A percentile compares a stretch with the other conserved stretches of the same genome.
phyloP scores from a whole-genome alignment of 1,140 invertebrate species.

The Heliconius congener region DNA sequence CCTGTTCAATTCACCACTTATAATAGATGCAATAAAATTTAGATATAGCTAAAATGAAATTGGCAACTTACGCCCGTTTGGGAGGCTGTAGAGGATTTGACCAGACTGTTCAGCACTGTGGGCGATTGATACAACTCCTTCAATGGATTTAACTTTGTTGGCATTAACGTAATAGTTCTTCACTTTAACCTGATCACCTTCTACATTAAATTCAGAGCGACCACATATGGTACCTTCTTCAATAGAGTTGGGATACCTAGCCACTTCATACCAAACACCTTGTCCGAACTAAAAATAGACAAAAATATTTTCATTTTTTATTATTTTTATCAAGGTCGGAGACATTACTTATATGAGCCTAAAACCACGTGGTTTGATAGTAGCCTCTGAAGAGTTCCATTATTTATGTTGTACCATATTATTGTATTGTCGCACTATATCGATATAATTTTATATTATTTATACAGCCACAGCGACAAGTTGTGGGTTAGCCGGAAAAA shows the following conservation, averaged over 20 bases:
- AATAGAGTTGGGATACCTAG: conserved; percentile 46
- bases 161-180: conserved; percentile 55
- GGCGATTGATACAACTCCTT: conserved; percentile 52
- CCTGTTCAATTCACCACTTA: no score
- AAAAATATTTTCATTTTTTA: no score
- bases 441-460: no score
- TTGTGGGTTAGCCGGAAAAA: no score
- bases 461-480: no score
- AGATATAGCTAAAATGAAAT: not conserved
- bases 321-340: no score
- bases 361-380: no score
- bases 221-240: conserved; percentile 53
- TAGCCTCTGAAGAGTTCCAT: no score
- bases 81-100: conserved; percentile 55
- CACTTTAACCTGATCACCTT: conserved; percentile 53
- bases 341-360: no score
- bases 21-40: no score
- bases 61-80: conserved; percentile 37
- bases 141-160: conserved; percentile 48
- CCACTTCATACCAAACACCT: conserved; percentile 64
- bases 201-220: conserved; percentile 53
- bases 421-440: no score
- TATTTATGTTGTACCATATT: no score
- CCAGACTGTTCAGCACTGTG: conserved; percentile 48
- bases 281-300: conserved; percentile 49